Evolutionary conservation across 2,797 vertebrate species (phyloP).

Genomic region (Bradypodion pumilum): DNA sequence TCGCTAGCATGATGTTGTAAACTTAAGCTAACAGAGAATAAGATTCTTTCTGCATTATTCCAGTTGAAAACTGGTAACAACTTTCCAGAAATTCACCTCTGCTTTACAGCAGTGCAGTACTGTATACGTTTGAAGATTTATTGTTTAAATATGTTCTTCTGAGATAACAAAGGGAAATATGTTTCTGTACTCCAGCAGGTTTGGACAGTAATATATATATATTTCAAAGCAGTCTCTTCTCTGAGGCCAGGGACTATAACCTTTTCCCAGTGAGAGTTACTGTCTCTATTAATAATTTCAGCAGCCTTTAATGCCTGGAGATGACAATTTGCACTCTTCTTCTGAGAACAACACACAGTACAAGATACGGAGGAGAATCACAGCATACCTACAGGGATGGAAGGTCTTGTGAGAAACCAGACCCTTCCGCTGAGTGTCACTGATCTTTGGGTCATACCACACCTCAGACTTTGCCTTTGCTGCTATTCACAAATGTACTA

Average conservation of each 20-base stretch:
- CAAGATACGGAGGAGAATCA: neutral
- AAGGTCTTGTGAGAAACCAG: neutral
- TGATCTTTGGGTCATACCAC: neutral
- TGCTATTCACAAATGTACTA: neutral
- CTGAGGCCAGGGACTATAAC: neutral
- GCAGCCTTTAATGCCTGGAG: neutral
- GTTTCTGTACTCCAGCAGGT: neutral
- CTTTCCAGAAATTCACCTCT: neutral
- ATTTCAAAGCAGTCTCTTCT: neutral
- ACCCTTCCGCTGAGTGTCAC: neutral
- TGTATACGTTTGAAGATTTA: neutral
- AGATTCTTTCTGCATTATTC: neutral
- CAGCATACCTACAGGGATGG: neutral
- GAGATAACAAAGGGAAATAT: neutral
- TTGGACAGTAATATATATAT: neutral
- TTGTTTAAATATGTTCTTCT: neutral
- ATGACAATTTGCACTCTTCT: neutral
- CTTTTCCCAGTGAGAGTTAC: neutral
- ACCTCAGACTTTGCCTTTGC: neutral
- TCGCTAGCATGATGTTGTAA: neutral
- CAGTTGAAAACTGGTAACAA: neutral
- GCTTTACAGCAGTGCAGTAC: neutral
- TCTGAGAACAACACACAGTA: neutral
- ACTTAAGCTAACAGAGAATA: neutral
- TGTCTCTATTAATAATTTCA: neutral